phyloP scores from a whole-genome alignment of 2,113 vertebrate genomes.

The Megalops atlanticus region DNA sequence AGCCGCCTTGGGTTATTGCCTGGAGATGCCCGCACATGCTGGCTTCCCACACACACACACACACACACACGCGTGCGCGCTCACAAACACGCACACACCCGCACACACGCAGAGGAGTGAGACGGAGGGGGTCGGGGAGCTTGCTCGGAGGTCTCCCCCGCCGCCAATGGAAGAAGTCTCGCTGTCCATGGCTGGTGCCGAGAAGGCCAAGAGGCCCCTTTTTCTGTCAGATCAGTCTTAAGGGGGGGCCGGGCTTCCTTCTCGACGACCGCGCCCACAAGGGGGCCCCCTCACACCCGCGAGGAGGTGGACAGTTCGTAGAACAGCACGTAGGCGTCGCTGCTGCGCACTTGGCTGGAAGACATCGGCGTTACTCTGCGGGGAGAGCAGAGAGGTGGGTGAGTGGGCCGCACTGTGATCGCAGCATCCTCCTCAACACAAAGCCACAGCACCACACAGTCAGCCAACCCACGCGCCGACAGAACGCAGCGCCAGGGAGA shows the following conservation, averaged over 20 bases:
- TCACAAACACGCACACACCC: neutral
- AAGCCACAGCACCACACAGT: neutral
- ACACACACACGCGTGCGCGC: neutral
- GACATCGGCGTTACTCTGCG: constrained; percentile 78
- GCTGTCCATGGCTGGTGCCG: neutral
- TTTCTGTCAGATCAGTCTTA: constrained; percentile 12
- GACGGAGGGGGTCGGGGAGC: neutral
- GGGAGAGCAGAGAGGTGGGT: constrained; percentile 14
- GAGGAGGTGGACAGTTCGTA: constrained; percentile 82
- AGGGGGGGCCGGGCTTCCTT: neutral
- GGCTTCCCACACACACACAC: constrained; percentile 1
- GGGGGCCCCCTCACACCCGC: constrained; percentile 68
- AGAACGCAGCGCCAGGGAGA: no score
- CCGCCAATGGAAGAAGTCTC: neutral
- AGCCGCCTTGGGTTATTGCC: constrained; percentile 27
- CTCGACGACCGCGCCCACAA: neutral
- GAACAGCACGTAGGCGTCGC: constrained; percentile 87
- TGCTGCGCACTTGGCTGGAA: constrained; percentile 82
- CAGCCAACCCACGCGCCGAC: neutral
- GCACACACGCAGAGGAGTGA: constrained; percentile 13
- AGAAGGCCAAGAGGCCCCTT: neutral
- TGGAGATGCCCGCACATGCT: neutral
- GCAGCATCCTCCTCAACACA: neutral
- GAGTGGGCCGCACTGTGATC: neutral
- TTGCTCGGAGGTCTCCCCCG: neutral